phyloP scores from a whole-genome alignment of 1,140 invertebrate genomes.

The Gryon sp. region DNA sequence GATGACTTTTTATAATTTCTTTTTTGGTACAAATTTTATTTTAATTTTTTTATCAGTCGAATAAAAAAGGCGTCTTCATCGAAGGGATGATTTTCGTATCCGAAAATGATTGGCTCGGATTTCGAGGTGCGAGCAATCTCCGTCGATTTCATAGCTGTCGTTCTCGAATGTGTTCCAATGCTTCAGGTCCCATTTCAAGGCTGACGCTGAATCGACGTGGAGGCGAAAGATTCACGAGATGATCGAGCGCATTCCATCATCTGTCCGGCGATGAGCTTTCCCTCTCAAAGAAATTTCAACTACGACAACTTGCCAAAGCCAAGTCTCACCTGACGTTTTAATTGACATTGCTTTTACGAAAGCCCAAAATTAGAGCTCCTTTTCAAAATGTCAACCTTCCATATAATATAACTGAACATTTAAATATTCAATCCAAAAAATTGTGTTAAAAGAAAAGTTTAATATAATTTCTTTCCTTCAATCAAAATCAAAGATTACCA shows the following conservation, averaged over 20 bases:
- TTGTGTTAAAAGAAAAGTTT: too few relatives aligned
- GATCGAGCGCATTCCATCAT: slow-evolving; percentile 65
- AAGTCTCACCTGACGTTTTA: slow-evolving; percentile 58
- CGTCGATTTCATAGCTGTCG: slow-evolving; percentile 67
- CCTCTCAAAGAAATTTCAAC: slow-evolving; percentile 66
- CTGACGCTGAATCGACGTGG: slow-evolving; percentile 45
- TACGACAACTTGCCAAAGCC: slow-evolving; percentile 59
- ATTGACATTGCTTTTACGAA: slow-evolving; percentile 55
- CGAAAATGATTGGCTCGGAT: slow-evolving; percentile 58
- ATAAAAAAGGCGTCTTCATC: slow-evolving; percentile 58
- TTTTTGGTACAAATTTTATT: neutral
- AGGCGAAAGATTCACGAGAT: slow-evolving; percentile 58
- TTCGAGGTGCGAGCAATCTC: slow-evolving; percentile 60
- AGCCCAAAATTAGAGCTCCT: slow-evolving; percentile 10
- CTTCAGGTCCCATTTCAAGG: slow-evolving; percentile 64
- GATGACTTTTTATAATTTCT: neutral
- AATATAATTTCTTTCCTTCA: too few relatives aligned
- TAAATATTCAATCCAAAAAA: too few relatives aligned
- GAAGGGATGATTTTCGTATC: slow-evolving; percentile 57
- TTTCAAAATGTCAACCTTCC: neutral
- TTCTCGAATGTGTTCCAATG: slow-evolving; percentile 60
- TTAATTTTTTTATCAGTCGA: slow-evolving; percentile 8
- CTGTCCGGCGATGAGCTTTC: slow-evolving; percentile 52
- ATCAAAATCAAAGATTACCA: neutral
- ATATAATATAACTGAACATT: too few relatives aligned